phyloP scores from a whole-genome alignment of 2,888 invertebrate species.

The Aspidiotus destructor region DNA sequence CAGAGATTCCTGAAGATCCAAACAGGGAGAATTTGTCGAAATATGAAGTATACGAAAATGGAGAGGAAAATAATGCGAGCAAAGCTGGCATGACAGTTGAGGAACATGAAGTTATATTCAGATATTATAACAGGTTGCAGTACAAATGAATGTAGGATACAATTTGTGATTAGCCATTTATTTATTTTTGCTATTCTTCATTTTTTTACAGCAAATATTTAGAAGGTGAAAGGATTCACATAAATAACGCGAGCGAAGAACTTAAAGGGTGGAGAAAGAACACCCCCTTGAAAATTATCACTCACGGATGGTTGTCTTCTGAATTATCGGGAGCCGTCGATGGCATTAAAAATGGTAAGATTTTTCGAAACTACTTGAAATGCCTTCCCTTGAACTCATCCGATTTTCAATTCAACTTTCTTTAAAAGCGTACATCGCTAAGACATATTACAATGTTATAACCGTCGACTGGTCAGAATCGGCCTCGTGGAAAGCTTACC shows the following conservation, averaged over 20 bases:
- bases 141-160: too few relatives aligned
- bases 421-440: conserved; percentile 40
- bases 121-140: conserved; percentile 23
- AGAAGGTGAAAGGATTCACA: conserved; percentile 13
- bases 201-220: conserved; percentile 8
- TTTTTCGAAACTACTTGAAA: neutral
- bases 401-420: too few relatives aligned
- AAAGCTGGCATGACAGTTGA: conserved; percentile 23
- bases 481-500: conserved; percentile 38
- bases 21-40: neutral
- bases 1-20: neutral
- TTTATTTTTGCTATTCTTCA: too few relatives aligned
- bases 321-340: conserved; percentile 25
- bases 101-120: conserved; percentile 30
- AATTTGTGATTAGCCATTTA: neutral
- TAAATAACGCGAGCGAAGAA: conserved; percentile 16
- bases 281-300: conserved; percentile 31
- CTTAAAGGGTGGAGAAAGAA: conserved; percentile 24
- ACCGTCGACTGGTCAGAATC: conserved; percentile 46
- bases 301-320: conserved; percentile 34
- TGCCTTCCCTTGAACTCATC: too few relatives aligned
- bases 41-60: neutral
- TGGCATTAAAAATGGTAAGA: conserved; percentile 33
- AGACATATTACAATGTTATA: conserved; percentile 45
- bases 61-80: conserved; percentile 6